These are phyloP conservation scores for Nymphalis c-album DNA, from an alignment of 2,888 invertebrate genomes.

Conservation along the genomic window DNA sequence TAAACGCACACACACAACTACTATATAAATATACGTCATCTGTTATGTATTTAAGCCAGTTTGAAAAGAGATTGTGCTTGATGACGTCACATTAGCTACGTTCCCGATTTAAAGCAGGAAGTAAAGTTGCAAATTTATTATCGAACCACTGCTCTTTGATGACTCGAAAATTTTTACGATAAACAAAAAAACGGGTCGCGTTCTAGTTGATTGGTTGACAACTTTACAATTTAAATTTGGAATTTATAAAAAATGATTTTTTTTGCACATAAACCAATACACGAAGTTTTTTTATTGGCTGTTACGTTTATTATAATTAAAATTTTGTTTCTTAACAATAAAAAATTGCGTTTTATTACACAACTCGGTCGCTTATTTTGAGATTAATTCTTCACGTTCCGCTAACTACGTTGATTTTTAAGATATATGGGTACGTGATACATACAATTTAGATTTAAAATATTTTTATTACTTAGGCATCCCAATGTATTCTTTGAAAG, in stretches of 20 bases:
- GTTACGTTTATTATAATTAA: conserved; percentile 7
- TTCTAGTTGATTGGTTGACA: conserved; percentile 27
- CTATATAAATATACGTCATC: neutral
- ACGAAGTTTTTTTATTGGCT: conserved; percentile 7
- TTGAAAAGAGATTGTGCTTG: conserved; percentile 16
- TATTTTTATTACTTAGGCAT: neutral
- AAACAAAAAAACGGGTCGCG: conserved; percentile 32
- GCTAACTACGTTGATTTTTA: conserved; percentile 23
- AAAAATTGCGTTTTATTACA: conserved; percentile 13
- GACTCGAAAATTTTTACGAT: conserved; percentile 28
- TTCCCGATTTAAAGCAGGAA: conserved; percentile 38
- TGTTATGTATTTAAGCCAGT: conserved; percentile 13
- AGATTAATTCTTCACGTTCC: conserved; percentile 21
- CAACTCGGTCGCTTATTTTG: conserved; percentile 18
- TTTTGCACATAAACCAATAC: conserved; percentile 7
- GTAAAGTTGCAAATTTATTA: conserved; percentile 33
- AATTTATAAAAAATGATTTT: conserved; percentile 16
- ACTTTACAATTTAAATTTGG: conserved; percentile 22
- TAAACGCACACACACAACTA: neutral
- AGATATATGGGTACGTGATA: conserved; percentile 8
- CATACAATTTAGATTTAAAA: conserved; percentile 2
- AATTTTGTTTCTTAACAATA: neutral
- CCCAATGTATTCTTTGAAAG: neutral
- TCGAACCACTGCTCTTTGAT: conserved; percentile 42
- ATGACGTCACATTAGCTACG: conserved; percentile 32